These are phyloP conservation scores for Cataglyphis livida DNA, from an alignment of 2,888 invertebrate species.

Conservation along the genomic window DNA sequence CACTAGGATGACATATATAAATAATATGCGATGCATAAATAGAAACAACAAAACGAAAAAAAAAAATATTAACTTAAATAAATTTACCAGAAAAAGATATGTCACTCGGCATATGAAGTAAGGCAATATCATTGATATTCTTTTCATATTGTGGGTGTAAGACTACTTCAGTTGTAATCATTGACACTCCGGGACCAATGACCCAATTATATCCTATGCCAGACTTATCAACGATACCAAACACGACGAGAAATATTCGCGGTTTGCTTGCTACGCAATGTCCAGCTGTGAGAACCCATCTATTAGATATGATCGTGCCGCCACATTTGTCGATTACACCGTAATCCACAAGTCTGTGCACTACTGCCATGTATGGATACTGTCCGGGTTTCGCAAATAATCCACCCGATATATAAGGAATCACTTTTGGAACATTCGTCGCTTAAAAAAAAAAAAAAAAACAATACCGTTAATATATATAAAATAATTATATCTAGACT, in stretches of 20 bases:
- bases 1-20: too few species aligned
- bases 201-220: slow-evolving; percentile 65
- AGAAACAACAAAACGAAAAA: background rate
- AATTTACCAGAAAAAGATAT: slow-evolving; percentile 72
- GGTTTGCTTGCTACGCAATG: slow-evolving; percentile 68
- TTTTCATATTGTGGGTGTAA: slow-evolving; percentile 66
- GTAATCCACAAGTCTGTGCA: slow-evolving; percentile 67
- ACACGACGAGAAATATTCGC: slow-evolving; percentile 64
- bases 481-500: background rate
- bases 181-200: slow-evolving; percentile 66
- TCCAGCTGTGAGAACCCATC: slow-evolving; percentile 77
- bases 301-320: slow-evolving; percentile 71
- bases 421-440: background rate
- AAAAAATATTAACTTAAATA: slow-evolving; percentile 1
- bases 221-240: slow-evolving; percentile 69
- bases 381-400: slow-evolving; percentile 61
- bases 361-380: slow-evolving; percentile 75
- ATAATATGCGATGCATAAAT: background rate
- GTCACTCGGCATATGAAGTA: slow-evolving; percentile 72
- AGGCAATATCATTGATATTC: slow-evolving; percentile 69
- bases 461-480: too few species aligned
- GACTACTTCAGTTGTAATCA: slow-evolving; percentile 63
- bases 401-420: slow-evolving; percentile 58
- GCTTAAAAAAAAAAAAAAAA: too few species aligned
- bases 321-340: slow-evolving; percentile 68